These are phyloP conservation scores for Oscarella lobularis DNA, from an alignment of 37 sponge, comb jelly and placozoan species.

Conservation along the genomic window DNA sequence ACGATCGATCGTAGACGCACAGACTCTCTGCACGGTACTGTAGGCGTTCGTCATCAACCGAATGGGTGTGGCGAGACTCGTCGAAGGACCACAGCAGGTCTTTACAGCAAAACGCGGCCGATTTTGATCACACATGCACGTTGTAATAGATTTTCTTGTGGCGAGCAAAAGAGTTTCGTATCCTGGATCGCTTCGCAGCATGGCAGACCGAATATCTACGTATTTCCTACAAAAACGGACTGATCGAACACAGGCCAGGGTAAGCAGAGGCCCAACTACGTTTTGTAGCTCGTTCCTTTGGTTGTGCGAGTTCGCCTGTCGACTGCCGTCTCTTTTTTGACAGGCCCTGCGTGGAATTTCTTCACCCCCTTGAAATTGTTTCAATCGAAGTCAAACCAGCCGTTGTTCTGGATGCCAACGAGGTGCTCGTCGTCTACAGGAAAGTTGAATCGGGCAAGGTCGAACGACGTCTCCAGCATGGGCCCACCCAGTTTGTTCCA, in stretches of 20 bases:
- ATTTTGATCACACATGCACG: neutral
- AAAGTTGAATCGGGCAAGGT: slow-evolving; percentile 35
- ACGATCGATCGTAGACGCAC: no score
- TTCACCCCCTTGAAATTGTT: slow-evolving; percentile 34
- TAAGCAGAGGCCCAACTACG: slow-evolving; percentile 4
- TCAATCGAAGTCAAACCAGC: slow-evolving; percentile 21
- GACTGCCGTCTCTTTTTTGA: neutral
- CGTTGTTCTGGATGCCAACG: slow-evolving; percentile 68
- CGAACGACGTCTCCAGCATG: slow-evolving; percentile 41
- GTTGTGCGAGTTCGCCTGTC: no score
- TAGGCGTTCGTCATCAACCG: slow-evolving; percentile 34
- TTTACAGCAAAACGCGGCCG: no score
- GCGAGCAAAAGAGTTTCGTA: slow-evolving; percentile 16
- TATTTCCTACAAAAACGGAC: slow-evolving; percentile 29
- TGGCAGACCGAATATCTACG: slow-evolving; percentile 55
- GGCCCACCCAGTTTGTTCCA: slow-evolving; percentile 68
- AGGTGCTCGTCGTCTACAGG: slow-evolving; percentile 77
- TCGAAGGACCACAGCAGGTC: slow-evolving; percentile 46
- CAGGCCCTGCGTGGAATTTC: slow-evolving; percentile 55
- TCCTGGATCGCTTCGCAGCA: slow-evolving; percentile 27
- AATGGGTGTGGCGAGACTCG: slow-evolving; percentile 17
- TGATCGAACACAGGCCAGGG: slow-evolving; percentile 50
- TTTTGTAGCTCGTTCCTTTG: neutral
- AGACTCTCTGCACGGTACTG: no score
- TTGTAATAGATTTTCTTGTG: slow-evolving; percentile 10